Base-by-base conservation (phyloP, 2,113 vertebrate genomes). In the Halcyon senegalensis region DNA sequence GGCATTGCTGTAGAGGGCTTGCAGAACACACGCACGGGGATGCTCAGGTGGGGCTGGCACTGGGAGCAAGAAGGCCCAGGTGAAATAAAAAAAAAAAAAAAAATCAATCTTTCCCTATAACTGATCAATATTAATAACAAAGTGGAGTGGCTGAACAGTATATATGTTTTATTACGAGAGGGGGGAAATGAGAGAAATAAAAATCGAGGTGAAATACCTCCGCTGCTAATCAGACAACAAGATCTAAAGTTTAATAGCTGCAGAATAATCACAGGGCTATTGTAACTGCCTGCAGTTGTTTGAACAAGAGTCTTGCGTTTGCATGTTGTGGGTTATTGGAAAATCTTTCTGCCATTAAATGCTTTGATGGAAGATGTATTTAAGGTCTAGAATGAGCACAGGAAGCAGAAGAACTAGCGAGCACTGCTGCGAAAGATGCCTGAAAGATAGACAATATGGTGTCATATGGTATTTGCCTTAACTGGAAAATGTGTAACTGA, bases 311-410 rank as follows among this genome's bases (percentile, higher is more conserved):
- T 93, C 78, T 86, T 8, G 48, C 74, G 58, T 92, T 94, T 79
- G 79, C 91, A 62, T 63, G 28, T 82, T 91, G 56, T 43, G 69
- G 97, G 93, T 96, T 98, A 97, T 92, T 97, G 97, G 89, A 81
- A 97, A 94, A 93, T 94, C 74, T 96, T 84, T 91, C 84, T 96
- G 85, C 75, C 48, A 77, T 92, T 97, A 96, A 97, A 96, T 82
- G 88, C 92, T 94, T 89, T 93, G 75, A 87, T 95, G 89, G 87
- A 91, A 97, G 95, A 78, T 96, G 94, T 96, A 94, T 95, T 96
- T 91, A 69, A 97, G 72, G 92, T 96, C 93, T 95, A 63, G 95
- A 96, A 95, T 78, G 87, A 96, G 86, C 37, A 23, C 83, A 77
- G 91, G 96, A 96, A 96, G 95, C 80, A 92, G 77, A 91, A 84